phyloP scores from a whole-genome alignment of 2,888 invertebrate species.

The Synanthedon myopaeformis region DNA sequence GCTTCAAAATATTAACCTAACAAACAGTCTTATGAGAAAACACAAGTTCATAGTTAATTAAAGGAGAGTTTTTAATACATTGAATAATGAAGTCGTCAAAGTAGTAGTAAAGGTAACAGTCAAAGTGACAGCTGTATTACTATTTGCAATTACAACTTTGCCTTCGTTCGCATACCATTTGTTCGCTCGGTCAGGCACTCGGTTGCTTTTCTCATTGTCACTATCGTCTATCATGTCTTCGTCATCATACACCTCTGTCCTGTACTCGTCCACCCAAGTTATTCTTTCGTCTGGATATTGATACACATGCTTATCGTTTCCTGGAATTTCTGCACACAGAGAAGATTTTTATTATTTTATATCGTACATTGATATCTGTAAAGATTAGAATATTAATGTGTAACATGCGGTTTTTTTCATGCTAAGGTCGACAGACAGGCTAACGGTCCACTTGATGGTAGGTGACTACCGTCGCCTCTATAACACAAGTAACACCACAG shows the following conservation, averaged over 20 bases:
- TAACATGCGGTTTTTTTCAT: no score
- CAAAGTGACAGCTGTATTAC: conserved; percentile 23
- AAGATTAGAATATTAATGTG: no score
- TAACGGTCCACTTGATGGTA: no score
- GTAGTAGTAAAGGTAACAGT: conserved; percentile 8
- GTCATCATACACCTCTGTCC: conserved; percentile 51
- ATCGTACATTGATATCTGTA: conserved; percentile 3
- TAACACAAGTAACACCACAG: no score
- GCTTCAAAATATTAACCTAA: conserved; percentile 5
- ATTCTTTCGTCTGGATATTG: conserved; percentile 52
- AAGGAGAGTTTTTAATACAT: conserved; percentile 6
- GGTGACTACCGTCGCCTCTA: no score
- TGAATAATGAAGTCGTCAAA: conserved; percentile 21
- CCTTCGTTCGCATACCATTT: conserved; percentile 65
- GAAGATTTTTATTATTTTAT: conserved; percentile 4
- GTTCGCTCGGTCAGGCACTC: conserved; percentile 61
- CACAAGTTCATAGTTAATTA: not conserved
- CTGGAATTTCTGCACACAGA: conserved; percentile 54
- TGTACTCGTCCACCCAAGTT: conserved; percentile 54
- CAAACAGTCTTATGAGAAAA: conserved; percentile 3
- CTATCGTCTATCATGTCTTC: conserved; percentile 26
- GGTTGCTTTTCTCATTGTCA: conserved; percentile 48
- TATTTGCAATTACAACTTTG: conserved; percentile 32
- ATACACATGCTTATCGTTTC: conserved; percentile 56
- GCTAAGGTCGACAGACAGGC: no score